Conservation (phyloP, 2,113 vertebrate species). For the Lycaon pictus region DNA sequence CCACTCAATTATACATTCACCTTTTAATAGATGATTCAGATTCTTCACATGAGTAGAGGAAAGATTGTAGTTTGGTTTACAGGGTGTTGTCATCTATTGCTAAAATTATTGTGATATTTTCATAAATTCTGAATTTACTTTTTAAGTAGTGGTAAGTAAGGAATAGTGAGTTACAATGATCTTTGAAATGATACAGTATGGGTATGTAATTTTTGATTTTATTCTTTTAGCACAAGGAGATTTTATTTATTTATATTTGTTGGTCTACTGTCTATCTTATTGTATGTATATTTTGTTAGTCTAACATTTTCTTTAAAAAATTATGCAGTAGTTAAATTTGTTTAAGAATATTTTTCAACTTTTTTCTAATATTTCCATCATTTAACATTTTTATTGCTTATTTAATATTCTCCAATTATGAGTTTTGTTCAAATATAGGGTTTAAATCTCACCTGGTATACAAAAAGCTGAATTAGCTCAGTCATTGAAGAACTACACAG, state of each 20-base stretch:
- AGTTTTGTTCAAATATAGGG: not conserved
- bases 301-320: not conserved
- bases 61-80: not conserved
- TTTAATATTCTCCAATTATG: not conserved
- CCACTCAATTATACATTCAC: not conserved
- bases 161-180: not conserved
- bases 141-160: not conserved
- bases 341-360: not conserved
- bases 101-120: not conserved
- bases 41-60: not conserved
- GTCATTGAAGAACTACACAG: not conserved
- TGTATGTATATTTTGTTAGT: not conserved
- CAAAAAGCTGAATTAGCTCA: not conserved
- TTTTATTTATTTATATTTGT: not conserved
- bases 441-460: not conserved
- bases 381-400: not conserved
- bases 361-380: not conserved
- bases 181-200: not conserved
- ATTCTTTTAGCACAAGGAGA: not conserved
- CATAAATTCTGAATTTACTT: not conserved
- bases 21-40: not conserved
- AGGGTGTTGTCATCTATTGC: not conserved
- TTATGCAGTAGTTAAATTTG: not conserved
- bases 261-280: not conserved
- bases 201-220: not conserved